Evolutionary conservation across 2,888 invertebrate genomes (phyloP), one percentile per base, ranked within the genome.

Genomic region (Agriopis marginaria): DNA sequence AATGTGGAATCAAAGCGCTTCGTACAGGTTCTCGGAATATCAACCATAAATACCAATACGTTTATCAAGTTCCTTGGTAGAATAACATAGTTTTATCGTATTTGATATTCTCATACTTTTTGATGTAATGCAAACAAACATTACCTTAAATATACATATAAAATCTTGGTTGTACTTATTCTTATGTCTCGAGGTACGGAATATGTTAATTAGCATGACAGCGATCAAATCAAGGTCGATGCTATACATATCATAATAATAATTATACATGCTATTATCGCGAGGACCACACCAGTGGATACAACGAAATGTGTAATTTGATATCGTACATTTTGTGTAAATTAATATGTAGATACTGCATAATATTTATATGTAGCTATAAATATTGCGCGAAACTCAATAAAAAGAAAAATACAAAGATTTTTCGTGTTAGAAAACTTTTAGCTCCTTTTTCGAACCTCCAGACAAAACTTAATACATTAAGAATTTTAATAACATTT

Each of bases 171-270:
- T 45, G 32, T 45, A 54, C 23, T 63, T 60, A 50, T 40, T 49
- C 10, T 60, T 49, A 14, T 32, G 49, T 3, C 0, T 9, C n/a
- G 32, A 45, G 10, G 2, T 42, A 77, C 54, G 64, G 72, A 66
- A 69, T 70, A 83, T 86, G 10, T 44, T 44, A 45, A 32, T 42
- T 82, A 80, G 74, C 83, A 86, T 85, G 82, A 79, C 76, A 71
- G 82, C 79, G 85, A 84, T 82, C 82, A 78, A 74, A 83, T 81
- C 86, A 87, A 87, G 86, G 86, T 82, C 79, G 73, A 60, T 66
- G 67, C 66, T 70, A 58, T 75, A 74, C 42, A 45, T 67, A 67
- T n/a, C 54, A 62, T 55, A 14, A 7, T 54, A 17, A 74, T 71
- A 64, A 50, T 39, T 63, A 63, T 63, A 63, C 23, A 63, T 53